These are phyloP conservation scores for Tiliacea aurago DNA, from an alignment of 2,888 invertebrate species.

Conservation along the genomic window DNA sequence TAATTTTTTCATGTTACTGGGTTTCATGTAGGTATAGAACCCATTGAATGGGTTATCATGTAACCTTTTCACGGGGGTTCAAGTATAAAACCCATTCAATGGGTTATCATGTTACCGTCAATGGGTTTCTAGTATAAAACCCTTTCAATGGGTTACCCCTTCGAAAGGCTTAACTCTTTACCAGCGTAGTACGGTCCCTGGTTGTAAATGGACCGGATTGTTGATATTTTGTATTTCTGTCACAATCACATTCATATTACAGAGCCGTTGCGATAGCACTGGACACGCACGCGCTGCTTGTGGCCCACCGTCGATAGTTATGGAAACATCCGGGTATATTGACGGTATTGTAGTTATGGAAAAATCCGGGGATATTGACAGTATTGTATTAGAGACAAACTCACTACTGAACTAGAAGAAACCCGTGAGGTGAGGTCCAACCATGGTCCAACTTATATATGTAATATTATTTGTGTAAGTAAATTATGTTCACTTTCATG, in stretches of 20 bases:
- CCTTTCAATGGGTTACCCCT: too few species aligned
- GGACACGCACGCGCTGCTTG: neutral
- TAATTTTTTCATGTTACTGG: too few species aligned
- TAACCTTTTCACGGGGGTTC: too few species aligned
- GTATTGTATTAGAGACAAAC: neutral
- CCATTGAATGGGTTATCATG: too few species aligned
- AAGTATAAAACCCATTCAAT: too few species aligned
- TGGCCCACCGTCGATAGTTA: neutral
- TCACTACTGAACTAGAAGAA: neutral
- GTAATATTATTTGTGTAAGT: neutral
- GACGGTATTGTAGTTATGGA: neutral
- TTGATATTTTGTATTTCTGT: constrained; percentile 12
- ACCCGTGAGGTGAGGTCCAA: neutral
- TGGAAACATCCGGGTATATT: neutral
- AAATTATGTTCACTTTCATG: neutral
- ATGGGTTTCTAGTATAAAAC: too few species aligned
- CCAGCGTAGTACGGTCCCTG: too few species aligned
- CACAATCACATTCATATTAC: neutral
- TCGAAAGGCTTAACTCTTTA: too few species aligned
- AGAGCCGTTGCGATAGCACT: neutral
- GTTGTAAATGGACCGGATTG: neutral
- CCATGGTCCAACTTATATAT: neutral
- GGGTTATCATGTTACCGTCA: too few species aligned
- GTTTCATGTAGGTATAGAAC: too few species aligned
- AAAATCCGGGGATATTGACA: neutral